Percentiles rank a stretch among this genome's conserved stretches.
Evolutionary conservation across 2,797 vertebrate species (phyloP).

Genomic region (Peromyscus aztecus): DNA sequence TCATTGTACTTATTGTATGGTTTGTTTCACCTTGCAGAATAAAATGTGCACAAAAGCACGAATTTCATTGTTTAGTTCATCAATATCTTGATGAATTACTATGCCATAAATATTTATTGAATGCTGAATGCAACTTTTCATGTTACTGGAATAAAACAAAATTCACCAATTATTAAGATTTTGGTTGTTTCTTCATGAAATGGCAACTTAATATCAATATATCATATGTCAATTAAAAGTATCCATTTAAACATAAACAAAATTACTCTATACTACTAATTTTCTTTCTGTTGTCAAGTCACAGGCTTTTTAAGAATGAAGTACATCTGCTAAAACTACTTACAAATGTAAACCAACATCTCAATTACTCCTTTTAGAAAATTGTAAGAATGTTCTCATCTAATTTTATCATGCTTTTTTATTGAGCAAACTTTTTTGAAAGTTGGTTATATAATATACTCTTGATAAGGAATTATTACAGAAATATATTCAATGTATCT

Average conservation of each 20-base stretch:
- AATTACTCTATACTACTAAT: neutral
- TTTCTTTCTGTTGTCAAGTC: neutral
- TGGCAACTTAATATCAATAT: neutral
- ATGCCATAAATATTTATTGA: neutral
- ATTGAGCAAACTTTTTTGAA: neutral
- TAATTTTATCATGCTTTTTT: neutral
- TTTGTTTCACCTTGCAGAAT: neutral
- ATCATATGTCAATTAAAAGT: neutral
- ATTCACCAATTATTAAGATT: neutral
- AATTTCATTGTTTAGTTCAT: neutral
- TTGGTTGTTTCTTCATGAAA: neutral
- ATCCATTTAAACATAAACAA: neutral
- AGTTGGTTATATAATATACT: too few species aligned
- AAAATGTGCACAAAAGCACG: neutral
- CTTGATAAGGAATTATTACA: neutral
- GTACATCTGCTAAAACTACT: neutral
- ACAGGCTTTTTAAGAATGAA: neutral
- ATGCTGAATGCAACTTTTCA: neutral
- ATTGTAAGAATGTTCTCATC: neutral
- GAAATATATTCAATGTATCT: neutral
- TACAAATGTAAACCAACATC: neutral
- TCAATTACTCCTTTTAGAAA: neutral
- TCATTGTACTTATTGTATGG: neutral
- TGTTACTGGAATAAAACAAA: neutral
- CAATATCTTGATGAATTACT: neutral